Evolutionary conservation across 2,888 invertebrate species (phyloP).

Genomic region (Conops quadrifasciatus): DNA sequence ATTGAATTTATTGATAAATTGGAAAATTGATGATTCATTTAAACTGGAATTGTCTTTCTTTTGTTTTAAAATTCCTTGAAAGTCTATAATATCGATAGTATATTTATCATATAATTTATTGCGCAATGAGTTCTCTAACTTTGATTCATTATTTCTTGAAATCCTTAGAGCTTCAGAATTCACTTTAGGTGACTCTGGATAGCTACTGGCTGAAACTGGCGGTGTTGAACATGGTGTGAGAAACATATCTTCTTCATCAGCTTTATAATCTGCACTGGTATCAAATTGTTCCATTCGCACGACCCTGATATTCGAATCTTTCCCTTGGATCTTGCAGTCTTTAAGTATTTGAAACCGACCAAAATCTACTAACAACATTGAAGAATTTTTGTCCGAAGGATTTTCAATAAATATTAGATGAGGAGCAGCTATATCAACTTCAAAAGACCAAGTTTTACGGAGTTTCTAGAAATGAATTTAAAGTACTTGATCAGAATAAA

Average conservation of each 20-base stretch:
- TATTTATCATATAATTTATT: slow-evolving; percentile 81
- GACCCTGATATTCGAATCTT: no score
- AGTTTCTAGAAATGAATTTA: slow-evolving; percentile 64
- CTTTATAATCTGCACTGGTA: slow-evolving; percentile 65
- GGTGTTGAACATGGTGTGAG: slow-evolving; percentile 90
- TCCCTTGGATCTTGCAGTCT: no score
- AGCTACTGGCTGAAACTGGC: slow-evolving; percentile 77
- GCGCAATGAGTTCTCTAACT: slow-evolving; percentile 72
- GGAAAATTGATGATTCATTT: slow-evolving; percentile 83
- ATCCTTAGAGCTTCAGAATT: slow-evolving; percentile 69
- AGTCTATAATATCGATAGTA: slow-evolving; percentile 80
- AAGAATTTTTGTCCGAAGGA: slow-evolving; percentile 77
- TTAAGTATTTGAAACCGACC: slow-evolving; percentile 74
- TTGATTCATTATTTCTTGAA: slow-evolving; percentile 69
- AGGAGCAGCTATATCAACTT: slow-evolving; percentile 92
- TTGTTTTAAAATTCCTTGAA: slow-evolving; percentile 85
- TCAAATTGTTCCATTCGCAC: no score
- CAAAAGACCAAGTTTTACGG: slow-evolving; percentile 85
- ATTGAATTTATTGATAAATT: slow-evolving; percentile 83
- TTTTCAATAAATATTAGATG: slow-evolving; percentile 90
- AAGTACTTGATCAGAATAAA: no score
- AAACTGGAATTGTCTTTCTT: slow-evolving; percentile 88
- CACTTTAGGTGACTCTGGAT: slow-evolving; percentile 65
- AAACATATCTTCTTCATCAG: slow-evolving; percentile 74
- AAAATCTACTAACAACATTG: slow-evolving; percentile 88